phyloP scores from a whole-genome alignment of 2,888 invertebrate species.

The Eupithecia tripunctaria region DNA sequence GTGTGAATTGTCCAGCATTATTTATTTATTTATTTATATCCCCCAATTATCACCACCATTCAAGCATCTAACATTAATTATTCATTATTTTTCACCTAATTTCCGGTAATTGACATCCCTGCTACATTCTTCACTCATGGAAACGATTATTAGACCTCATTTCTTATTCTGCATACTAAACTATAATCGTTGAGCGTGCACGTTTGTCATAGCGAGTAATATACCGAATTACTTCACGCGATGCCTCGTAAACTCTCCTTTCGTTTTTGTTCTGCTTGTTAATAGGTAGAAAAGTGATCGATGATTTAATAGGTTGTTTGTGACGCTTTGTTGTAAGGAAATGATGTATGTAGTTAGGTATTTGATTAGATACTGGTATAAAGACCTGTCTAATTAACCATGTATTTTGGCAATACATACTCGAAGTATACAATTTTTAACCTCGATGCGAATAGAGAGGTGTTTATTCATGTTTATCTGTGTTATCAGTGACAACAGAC shows the following conservation, averaged over 20 bases:
- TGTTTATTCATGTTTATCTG: background rate
- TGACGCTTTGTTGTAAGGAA: conserved; percentile 16
- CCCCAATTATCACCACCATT: background rate
- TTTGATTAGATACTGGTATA: background rate
- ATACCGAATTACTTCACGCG: conserved; percentile 74
- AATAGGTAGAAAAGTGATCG: conserved; percentile 60
- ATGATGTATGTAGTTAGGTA: no score
- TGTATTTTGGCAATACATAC: background rate
- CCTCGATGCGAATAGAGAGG: background rate
- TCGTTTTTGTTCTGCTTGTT: conserved; percentile 47
- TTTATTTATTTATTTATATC: no score
- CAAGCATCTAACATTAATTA: conserved; percentile 3
- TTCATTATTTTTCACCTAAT: conserved; percentile 1
- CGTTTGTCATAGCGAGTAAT: conserved; percentile 72
- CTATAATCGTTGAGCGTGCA: conserved; percentile 66
- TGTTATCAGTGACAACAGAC: background rate
- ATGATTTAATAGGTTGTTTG: conserved; percentile 47
- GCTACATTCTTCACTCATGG: conserved; percentile 67
- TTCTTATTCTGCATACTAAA: conserved; percentile 76
- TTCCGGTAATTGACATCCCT: conserved; percentile 26
- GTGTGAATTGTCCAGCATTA: no score
- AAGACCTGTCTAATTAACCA: background rate
- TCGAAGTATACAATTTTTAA: background rate
- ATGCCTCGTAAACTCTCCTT: conserved; percentile 68
- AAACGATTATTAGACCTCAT: conserved; percentile 71